Base-by-base conservation (phyloP, 2,113 vertebrate species). In the Burhinus bistriatus region DNA sequence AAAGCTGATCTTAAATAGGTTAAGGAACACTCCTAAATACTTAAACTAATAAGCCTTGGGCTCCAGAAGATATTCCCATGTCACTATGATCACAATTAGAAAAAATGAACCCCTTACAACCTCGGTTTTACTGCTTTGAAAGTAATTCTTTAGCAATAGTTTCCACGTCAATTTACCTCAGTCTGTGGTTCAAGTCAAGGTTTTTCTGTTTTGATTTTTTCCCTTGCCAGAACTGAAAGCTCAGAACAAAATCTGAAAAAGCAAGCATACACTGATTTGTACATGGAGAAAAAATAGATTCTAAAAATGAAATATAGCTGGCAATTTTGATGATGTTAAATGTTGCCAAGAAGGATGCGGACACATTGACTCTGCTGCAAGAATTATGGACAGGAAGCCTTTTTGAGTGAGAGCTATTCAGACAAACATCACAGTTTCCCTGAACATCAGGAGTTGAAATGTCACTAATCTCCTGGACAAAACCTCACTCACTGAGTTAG, bases 191-290 rank as follows among this genome's bases (percentile, higher is more conserved):
- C 79, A 93, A 95, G 87, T 71, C 45, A 93, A 59, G 3, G 6
- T 34, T 61, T 71, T 90, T 27, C 23, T 65, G 5, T 34, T 83
- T 72, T 25, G 25, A 2, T 29, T 65, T 36, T 87, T 69, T 34
- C 19, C 9, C 52, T 89, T 86, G 26, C 34, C 40, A 86, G 59
- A 83, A 72, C 25, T 93, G 62, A 83, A 93, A 96, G 36, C 54
- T 92, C 72, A 82, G 90, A 96, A 29, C 34, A 94, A 55, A 52
- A 94, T 89, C 79, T 96, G 80, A 89, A 91, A 85, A 90, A 87
- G 45, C 49, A 95, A 68, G 27, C 21, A 68, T 57, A 45, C 9
- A 27, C 65, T 62, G 36, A 77, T 90, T 87, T 59, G 32, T 18
- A 61, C 4, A 5, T 8, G 42, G 14, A 40, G 14, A 45, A 88